These are phyloP conservation scores for Calidris pygmaea DNA, from an alignment of 2,113 vertebrate genomes.

Conservation along the genomic window DNA sequence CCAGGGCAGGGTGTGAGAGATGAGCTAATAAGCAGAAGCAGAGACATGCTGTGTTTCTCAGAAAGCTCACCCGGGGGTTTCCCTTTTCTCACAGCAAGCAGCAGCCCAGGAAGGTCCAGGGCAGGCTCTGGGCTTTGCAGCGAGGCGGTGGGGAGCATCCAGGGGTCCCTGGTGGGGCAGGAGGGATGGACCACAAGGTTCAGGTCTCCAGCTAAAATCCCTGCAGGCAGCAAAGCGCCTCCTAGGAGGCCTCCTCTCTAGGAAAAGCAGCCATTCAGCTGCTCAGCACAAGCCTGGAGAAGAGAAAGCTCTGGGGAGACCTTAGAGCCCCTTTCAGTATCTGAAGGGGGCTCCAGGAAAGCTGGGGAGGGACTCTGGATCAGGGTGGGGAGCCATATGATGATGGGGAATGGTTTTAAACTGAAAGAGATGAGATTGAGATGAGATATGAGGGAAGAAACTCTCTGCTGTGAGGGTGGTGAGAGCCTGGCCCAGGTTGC, in stretches of 20 bases:
- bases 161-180: background rate
- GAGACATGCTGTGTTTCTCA: background rate
- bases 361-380: background rate
- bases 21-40: background rate
- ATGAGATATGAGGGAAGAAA: background rate
- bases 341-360: background rate
- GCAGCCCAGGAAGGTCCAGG: background rate
- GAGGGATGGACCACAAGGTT: background rate
- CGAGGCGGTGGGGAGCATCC: accelerated
- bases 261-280: background rate
- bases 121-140: background rate
- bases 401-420: background rate
- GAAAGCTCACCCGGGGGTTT: background rate
- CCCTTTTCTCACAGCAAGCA: background rate
- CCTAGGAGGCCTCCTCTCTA: no score
- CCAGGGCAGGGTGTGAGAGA: background rate
- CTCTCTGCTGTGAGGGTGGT: background rate
- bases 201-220: background rate
- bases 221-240: background rate
- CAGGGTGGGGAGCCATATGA: background rate
- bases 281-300: background rate
- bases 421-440: background rate
- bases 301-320: background rate
- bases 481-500: background rate
- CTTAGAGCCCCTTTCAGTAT: background rate